Conservation (phyloP, 2,797 vertebrate species). For the Chelmon rostratus region DNA sequence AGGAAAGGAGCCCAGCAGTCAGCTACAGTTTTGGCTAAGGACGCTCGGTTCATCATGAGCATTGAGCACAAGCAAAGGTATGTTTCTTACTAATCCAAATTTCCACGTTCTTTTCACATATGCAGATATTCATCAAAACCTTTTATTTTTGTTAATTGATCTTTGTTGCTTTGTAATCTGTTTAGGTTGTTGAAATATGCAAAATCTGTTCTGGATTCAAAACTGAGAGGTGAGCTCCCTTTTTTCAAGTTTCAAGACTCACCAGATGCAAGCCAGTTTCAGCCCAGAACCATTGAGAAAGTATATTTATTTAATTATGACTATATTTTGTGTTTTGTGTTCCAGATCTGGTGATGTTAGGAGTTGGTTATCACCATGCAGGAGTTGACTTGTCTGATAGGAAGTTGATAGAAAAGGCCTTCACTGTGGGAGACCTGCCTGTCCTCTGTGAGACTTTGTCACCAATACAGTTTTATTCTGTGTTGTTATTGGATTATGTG, state of each 20-base stretch:
- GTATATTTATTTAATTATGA: not conserved
- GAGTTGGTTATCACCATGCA: conserved; percentile 97
- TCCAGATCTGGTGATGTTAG: conserved; percentile 85
- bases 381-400: conserved; percentile 94
- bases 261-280: not conserved
- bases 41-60: conserved; percentile 92
- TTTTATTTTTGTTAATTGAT: not conserved
- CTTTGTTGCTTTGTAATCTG: conserved; percentile 9
- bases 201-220: conserved; percentile 91
- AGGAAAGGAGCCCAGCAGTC: conserved; percentile 97
- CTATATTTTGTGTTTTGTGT: conserved; percentile 33
- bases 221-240: conserved; percentile 90
- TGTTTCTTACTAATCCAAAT: not conserved
- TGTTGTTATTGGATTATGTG: conserved; percentile 13
- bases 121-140: conserved; percentile 1
- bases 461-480: conserved; percentile 10
- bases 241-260: not conserved
- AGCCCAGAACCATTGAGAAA: not conserved
- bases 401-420: conserved; percentile 92
- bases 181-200: conserved; percentile 91
- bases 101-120: not conserved
- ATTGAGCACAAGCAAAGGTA: conserved; percentile 94
- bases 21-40: conserved; percentile 93
- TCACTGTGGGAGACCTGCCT: conserved; percentile 92
- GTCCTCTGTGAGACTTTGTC: conserved; percentile 92